Evolutionary conservation across 2,888 invertebrate genomes (phyloP), one percentile per base, ranked within the genome.

Genomic region (Globia sparganii): DNA sequence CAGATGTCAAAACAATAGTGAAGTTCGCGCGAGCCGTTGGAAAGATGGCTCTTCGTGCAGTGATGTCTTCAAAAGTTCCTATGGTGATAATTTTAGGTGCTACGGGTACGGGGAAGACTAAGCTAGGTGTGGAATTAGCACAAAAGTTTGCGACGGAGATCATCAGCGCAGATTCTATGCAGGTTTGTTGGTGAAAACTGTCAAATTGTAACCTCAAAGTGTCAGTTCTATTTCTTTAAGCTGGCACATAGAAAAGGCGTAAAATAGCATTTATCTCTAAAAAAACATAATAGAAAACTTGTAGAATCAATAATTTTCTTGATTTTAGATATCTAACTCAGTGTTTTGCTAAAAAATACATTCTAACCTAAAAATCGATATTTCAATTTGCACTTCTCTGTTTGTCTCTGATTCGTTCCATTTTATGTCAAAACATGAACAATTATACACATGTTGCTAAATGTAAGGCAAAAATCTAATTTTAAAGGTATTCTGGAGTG

Each of bases 81-180:
- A 95, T 98, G 91, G 98, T 99, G 90, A 98, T 99, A 71, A 98
- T 99, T 95, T 97, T 99, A 87, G 99, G 99, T 89, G 98, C 99
- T 53, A 99, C 99, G 61, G 99, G 99, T 18, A 98, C 99, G 11
- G 99, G 99, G 76, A 99, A 99, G 97, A 99, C 99, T 1, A 99
- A 99, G 95, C 96, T 99, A 87, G 98, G 99, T 77, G 97, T 99
- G 78, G 98, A 99, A 97, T 96, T 99, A 85, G 99, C 99, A 0
- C 97, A 97, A 90, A 97, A 97, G 92, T 99, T 98, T 94, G 97
- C 97, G 86, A 98, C 99, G 43, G 99, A 99, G 97, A 98, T 99
- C 77, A 98, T 99, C 80, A 99, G 99, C 91, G 99, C 99, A 0
- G 99, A 99, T 97, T 99, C 99, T 34, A 99, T 99, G 99, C 99